A percentile compares a stretch with the other conserved stretches of the same genome.
Conservation (phyloP, 2,888 invertebrate genomes). For the Gonocerus acuteangulatus region DNA sequence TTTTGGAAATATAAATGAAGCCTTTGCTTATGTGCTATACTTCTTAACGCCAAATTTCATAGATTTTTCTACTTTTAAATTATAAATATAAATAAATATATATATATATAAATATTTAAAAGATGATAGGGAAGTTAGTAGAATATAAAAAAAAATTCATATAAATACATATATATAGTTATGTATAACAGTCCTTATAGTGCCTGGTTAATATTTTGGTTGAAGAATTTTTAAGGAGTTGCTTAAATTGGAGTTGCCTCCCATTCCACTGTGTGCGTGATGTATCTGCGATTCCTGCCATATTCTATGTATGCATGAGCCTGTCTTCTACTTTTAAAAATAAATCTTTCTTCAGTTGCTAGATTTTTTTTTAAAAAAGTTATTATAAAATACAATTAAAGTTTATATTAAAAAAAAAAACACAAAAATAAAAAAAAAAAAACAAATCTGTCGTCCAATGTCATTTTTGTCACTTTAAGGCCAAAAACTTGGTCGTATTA, state of each 20-base stretch:
- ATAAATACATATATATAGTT: constrained; percentile 18
- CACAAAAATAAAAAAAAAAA: constrained; percentile 11
- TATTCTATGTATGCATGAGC: constrained; percentile 35
- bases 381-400: constrained; percentile 30
- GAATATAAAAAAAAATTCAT: constrained; percentile 15
- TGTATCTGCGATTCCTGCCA: constrained; percentile 34
- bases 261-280: constrained; percentile 31
- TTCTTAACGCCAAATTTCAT: constrained; percentile 23
- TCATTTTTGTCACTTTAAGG: constrained; percentile 8
- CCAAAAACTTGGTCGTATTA: constrained; percentile 15
- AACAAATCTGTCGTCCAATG: constrained; percentile 23
- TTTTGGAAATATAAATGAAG: neutral
- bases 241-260: constrained; percentile 26
- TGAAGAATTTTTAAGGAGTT: constrained; percentile 7
- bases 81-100: constrained; percentile 7
- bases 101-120: constrained; percentile 4
- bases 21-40: constrained; percentile 24
- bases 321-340: constrained; percentile 31
- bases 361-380: constrained; percentile 27
- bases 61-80: constrained; percentile 27
- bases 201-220: constrained; percentile 24
- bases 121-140: constrained; percentile 15
- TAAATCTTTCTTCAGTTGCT: constrained; percentile 23
- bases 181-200: constrained; percentile 37
- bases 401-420: constrained; percentile 11